Base-by-base conservation (phyloP, 2,888 invertebrate genomes). In the Subacronicta megacephala region DNA sequence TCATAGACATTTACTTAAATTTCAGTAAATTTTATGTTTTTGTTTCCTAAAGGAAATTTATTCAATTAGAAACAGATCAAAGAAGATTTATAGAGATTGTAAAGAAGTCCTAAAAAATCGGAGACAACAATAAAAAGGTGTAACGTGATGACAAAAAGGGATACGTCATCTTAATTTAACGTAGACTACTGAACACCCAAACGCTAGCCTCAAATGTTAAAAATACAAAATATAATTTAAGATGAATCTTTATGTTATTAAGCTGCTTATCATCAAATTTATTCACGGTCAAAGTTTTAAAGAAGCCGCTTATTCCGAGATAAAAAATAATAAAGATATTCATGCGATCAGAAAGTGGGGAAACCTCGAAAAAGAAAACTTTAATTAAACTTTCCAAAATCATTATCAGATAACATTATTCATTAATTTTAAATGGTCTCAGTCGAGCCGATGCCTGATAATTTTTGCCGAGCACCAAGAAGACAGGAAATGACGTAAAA, bases 351-450 rank as follows among this genome's bases (percentile, higher is more conserved):
- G 87, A 87, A 89, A 89, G 81, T 85, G 83, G 82, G 77, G 81
- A 85, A 86, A 90, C 87, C 68, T 72, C 69, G 66, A 57, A 77
- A 82, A 89, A 84, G 81, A 83, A 86, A 92, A 93, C 89, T 93
- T 93, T 90, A 93, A 93, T 93, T 93, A 92, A 93, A 92, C 91
- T 92, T 91, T 82, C 76, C 83, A 81, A 84, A 89, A 92, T 90
- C 90, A 89, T 93, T 92, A 93, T 92, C 90, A 90, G 93, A 94
- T 93, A 93, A 93, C 91, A 93, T 92, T 92, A 93, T 92, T 93
- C 92, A 93, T 93, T 93, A 94, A 94, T 93, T 93, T 93, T 89
- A 92, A 93, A 93, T 89, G 87, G 87, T 87, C 84, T 82, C 83
- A 85, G 87, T 80, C 84, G 80, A 85, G 87, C 85, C 90, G 89